Evolutionary conservation across 2,888 invertebrate species (phyloP).

Genomic region (Falcaria lacertinaria): DNA sequence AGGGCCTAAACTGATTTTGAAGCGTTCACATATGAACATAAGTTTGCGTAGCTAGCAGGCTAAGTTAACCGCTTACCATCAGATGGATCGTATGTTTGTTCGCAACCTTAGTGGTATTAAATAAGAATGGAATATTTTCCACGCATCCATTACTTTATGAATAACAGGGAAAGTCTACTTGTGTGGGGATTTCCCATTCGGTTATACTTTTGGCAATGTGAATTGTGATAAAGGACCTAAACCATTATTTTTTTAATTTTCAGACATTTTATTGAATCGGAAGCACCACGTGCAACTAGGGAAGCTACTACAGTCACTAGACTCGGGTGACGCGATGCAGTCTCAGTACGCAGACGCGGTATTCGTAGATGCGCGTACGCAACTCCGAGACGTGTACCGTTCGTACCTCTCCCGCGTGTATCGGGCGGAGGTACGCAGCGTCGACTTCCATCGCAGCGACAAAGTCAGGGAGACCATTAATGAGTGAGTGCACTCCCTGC

Average conservation of each 20-base stretch:
- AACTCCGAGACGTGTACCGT: conserved; percentile 75
- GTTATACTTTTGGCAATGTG: no score
- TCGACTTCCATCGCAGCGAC: conserved; percentile 73
- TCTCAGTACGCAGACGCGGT: conserved; percentile 78
- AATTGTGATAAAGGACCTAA: no score
- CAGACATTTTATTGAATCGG: background rate
- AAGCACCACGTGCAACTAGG: background rate
- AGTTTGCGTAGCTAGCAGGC: no score
- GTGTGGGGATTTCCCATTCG: no score
- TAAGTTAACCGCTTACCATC: no score
- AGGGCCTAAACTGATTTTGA: no score
- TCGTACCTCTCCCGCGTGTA: conserved; percentile 77
- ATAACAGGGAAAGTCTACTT: no score
- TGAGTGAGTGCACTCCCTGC: conserved; percentile 60
- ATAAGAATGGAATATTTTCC: no score
- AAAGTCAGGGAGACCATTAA: conserved; percentile 71
- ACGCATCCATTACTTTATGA: no score
- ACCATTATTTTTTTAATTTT: background rate
- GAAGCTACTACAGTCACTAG: conserved; percentile 52
- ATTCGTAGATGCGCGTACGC: conserved; percentile 78
- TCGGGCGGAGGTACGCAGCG: conserved; percentile 73
- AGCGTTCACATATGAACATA: no score
- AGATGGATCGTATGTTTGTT: no score
- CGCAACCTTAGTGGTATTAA: no score
- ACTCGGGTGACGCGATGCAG: conserved; percentile 32